Evolutionary conservation across 2,888 invertebrate species (phyloP), one percentile per base, ranked within the genome.

Genomic region (Auanema freiburgensis): DNA sequence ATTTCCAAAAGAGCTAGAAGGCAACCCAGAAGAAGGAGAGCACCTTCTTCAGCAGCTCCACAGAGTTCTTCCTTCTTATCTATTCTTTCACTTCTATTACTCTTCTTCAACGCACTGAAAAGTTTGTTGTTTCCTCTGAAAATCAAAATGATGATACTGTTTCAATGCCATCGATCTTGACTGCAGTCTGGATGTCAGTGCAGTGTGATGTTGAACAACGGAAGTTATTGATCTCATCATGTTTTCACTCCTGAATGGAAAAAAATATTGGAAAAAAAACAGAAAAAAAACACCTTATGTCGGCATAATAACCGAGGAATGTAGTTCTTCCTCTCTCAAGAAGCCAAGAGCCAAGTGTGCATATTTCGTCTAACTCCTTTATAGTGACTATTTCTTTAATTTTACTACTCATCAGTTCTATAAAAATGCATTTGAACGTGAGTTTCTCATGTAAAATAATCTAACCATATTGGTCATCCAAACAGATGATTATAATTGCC

Each of bases 281-380:
- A 5, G 40, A n/a, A 33, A 2, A 2, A 33, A 49, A 21, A 50
- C 33, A 71, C 71, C 76, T 57, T 21, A 74, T 72, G 42, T 69
- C 71, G 10, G 74, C 69, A 51, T 72, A 74, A 43, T 72, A 62
- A 10, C 55, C 49, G 8, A 76, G 52, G 54, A 76, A 76, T 4
- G 69, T 57, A 10, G 63, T 57, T 11, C 72, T 55, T 1, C 69
- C 69, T 49, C 67, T 63, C 33, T 71, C 65, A 10, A 76, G 57
- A 24, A 76, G 65, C 76, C 76, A 76, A 10, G 62, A 60, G n/a
- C 68, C 72, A n/a, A 76, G 67, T 25, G 61, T 71, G 18, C 71
- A 63, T 4, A 76, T 52, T 49, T 61, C 57, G 4, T 70, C 67
- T 43, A 65, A 65, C 11, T 67, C 60, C 4, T 66, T 61, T 12